Conservation (phyloP, 2,113 vertebrate species). For the Oncorhynchus clarkii region DNA sequence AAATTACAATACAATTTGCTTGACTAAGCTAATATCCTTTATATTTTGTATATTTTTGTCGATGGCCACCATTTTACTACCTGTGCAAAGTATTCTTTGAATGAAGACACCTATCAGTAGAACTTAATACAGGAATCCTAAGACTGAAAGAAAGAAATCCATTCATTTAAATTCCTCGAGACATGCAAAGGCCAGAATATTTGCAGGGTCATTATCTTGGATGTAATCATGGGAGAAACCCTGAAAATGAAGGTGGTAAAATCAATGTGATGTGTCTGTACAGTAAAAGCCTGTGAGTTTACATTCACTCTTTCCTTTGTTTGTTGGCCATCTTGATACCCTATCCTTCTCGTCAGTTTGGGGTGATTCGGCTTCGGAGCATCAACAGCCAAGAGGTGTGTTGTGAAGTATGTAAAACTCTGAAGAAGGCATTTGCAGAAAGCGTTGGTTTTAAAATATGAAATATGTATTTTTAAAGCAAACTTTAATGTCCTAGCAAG, state of each 20-base stretch:
- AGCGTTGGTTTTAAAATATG: no score
- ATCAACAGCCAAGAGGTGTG: not conserved
- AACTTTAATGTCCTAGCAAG: no score
- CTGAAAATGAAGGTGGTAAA: slow-evolving; percentile 9
- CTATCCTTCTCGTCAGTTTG: slow-evolving; percentile 2
- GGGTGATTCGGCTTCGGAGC: not conserved
- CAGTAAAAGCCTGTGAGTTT: not conserved
- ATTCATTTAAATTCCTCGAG: not conserved
- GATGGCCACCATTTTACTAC: not conserved
- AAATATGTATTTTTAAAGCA: no score
- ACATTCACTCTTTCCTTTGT: slow-evolving; percentile 23
- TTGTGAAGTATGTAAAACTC: not conserved
- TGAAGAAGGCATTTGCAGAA: no score
- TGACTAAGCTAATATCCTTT: not conserved
- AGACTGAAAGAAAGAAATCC: not conserved
- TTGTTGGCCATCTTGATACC: slow-evolving; percentile 21
- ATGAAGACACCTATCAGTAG: not conserved
- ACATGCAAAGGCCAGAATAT: not conserved
- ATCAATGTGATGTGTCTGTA: slow-evolving; percentile 19
- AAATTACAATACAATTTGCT: not conserved
- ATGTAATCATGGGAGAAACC: not conserved
- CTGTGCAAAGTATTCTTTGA: not conserved
- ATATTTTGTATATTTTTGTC: not conserved
- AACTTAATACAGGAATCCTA: not conserved
- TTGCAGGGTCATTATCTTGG: not conserved